Evolutionary conservation across 1,140 invertebrate genomes (phyloP), one percentile per base, ranked within the genome.

Genomic region (Charaxes varanes): DNA sequence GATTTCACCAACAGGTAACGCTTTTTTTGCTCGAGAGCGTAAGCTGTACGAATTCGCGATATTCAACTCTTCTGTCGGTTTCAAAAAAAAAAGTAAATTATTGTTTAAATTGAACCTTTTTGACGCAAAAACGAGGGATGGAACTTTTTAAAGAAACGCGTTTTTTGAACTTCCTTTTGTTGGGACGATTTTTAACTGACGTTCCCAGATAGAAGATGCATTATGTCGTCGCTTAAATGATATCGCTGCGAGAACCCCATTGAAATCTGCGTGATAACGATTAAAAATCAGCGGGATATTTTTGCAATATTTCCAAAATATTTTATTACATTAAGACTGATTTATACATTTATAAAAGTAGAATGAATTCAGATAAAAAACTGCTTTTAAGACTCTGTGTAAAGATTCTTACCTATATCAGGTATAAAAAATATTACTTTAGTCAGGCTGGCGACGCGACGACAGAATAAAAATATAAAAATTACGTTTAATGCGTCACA

Each of bases 1-100:
- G 62, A 71, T 83, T 83, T 80, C 79, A 76, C 53, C 49, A 79
- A 83, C 79, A 83, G 79, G 79, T 83, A 83, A 77, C 37, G 51
- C 69, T 48, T 38, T 83, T 80, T 82, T 83, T 80, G 53, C 53
- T 23, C 34, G 27, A 24, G 47, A 60, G 65, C 67, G 63, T 76
- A n/a, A n/a, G n/a, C 78, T 78, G 68, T 76, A 58, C 61, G 59
- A 61, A 55, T 77, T 72, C 52, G 73, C 73, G 69, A 79, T 73
- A 72, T 73, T 61, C 61, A 82, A 82, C 71, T 82, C 71, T 78
- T 80, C 68, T 58, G 45, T 54, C 41, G 51, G 61, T 23, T 56
- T 60, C 34, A 45, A 62, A 73, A 69, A 76, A 72, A 66, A n/a
- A n/a, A n/a, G 36, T 50, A 55, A 68, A 72, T 67, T 63, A 67